Evolutionary conservation across 2,113 vertebrate genomes (phyloP).

Genomic region (Bungarus multicinctus): DNA sequence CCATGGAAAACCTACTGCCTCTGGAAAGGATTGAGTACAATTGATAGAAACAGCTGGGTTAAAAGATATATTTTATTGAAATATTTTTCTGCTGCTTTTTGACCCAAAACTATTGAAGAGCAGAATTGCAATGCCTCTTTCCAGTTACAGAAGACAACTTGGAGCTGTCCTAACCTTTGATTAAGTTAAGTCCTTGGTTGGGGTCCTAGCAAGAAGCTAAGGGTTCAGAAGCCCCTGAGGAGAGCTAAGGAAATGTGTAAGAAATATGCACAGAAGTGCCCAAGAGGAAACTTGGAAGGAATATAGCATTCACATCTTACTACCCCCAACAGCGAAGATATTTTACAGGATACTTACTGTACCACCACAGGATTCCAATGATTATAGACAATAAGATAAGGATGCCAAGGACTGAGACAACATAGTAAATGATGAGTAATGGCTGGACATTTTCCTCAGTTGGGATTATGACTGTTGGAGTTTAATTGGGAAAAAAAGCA

Average conservation of each 20-base stretch:
- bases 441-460: neutral
- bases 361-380: neutral
- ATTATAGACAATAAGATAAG: neutral
- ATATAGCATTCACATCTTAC: neutral
- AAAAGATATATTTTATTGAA: neutral
- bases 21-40: neutral
- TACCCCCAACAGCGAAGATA: neutral
- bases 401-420: neutral
- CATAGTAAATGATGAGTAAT: neutral
- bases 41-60: neutral
- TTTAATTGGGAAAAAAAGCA: neutral
- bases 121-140: neutral
- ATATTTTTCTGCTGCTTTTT: neutral
- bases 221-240: neutral
- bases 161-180: neutral
- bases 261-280: neutral
- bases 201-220: neutral
- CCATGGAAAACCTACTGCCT: neutral
- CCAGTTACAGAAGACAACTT: neutral
- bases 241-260: neutral
- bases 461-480: neutral
- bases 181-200: neutral
- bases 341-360: neutral
- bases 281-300: neutral
- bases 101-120: neutral